Conservation (phyloP, 2,797 vertebrate species). For the Gymnodraco acuticeps region DNA sequence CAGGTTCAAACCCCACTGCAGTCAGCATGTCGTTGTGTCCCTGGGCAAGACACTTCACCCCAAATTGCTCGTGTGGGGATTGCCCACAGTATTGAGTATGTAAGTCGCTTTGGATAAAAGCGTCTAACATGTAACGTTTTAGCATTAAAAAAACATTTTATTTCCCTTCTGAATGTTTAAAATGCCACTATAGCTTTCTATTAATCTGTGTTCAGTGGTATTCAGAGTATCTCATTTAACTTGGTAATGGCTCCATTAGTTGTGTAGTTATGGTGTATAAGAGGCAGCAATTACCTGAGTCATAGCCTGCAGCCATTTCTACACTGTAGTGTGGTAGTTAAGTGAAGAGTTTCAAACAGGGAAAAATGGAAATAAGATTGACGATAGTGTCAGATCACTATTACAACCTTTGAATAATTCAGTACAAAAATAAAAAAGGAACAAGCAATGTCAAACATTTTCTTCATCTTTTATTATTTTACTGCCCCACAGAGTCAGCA, state of each 20-base stretch:
- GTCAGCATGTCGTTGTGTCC: too few relatives aligned
- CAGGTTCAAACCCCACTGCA: too few relatives aligned
- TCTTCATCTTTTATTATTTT: conserved; percentile 73
- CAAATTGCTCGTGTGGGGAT: too few relatives aligned
- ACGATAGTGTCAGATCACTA: conserved; percentile 53
- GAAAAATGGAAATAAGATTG: conserved; percentile 45
- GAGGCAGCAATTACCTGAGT: conserved; percentile 67
- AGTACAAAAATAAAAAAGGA: conserved; percentile 72
- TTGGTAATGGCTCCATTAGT: conserved; percentile 66
- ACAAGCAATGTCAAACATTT: conserved; percentile 61
- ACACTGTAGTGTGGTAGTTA: conserved; percentile 31
- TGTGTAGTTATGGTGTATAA: conserved; percentile 39
- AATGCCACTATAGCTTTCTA: conserved; percentile 11
- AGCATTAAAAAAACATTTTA: conserved; percentile 12
- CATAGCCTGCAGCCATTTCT: conserved; percentile 47
- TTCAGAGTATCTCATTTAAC: conserved; percentile 43
- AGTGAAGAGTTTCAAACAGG: conserved; percentile 32
- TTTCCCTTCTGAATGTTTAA: conserved; percentile 30
- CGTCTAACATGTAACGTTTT: background rate
- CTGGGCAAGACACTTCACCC: too few relatives aligned
- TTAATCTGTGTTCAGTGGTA: conserved; percentile 37
- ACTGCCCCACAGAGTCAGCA: conserved; percentile 48
- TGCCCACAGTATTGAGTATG: too few relatives aligned
- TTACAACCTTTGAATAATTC: conserved; percentile 63
- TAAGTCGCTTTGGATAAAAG: too few relatives aligned